Evolutionary conservation across 1,140 invertebrate genomes (phyloP).

Genomic region (Leptopilina clavipes): DNA sequence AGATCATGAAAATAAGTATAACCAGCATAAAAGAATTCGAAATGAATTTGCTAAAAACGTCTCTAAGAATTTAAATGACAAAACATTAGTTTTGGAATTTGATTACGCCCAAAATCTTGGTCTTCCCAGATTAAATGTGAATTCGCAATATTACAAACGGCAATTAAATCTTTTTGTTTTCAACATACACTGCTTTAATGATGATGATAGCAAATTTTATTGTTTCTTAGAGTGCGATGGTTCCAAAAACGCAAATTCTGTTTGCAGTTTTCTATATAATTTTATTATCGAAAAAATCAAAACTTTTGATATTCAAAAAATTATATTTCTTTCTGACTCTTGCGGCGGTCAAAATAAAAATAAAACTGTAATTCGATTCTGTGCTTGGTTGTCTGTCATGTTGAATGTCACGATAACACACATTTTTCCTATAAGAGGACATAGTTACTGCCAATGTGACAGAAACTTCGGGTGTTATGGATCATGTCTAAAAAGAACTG

Average conservation of each 20-base stretch:
- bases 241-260: conserved; percentile 34
- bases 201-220: conserved; percentile 36
- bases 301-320: background rate
- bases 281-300: conserved; percentile 9
- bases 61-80: background rate
- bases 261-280: conserved; percentile 42
- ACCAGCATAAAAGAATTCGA: background rate
- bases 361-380: background rate
- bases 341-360: background rate
- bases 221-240: conserved; percentile 41
- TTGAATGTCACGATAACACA: background rate
- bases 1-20: background rate
- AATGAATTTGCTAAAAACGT: background rate
- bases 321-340: background rate
- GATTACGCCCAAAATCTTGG: conserved; percentile 6
- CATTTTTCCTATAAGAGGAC: background rate
- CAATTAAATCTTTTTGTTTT: conserved; percentile 45
- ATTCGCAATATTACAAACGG: conserved; percentile 32
- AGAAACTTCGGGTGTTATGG: background rate
- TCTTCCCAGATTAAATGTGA: background rate
- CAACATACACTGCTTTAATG: conserved; percentile 35
- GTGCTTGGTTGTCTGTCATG: background rate
- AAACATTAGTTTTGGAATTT: background rate
- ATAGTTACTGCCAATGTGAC: background rate
- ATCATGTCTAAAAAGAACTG: background rate